A percentile compares a stretch with the other conserved stretches of the same genome.
phyloP scores from a whole-genome alignment of 2,797 vertebrate genomes.

The Hippocampus kuda region DNA sequence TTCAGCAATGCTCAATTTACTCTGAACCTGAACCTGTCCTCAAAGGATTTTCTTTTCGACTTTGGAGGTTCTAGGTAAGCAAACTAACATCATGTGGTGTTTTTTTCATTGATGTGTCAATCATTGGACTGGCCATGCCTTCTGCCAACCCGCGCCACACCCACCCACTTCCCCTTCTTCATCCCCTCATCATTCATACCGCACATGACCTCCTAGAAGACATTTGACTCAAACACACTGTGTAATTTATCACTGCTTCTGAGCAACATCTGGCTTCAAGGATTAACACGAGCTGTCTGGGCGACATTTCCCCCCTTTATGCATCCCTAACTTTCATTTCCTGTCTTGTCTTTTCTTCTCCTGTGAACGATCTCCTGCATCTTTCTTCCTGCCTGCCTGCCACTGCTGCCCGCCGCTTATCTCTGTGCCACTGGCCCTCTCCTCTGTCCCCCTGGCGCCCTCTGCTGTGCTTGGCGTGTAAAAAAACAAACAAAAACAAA shows the following conservation, averaged over 20 bases:
- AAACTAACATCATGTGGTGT: slow-evolving; percentile 16
- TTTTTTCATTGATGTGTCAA: slow-evolving; percentile 32
- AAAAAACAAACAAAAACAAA: slow-evolving; percentile 19
- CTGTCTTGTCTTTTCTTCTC: slow-evolving; percentile 67
- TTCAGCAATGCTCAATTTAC: no score
- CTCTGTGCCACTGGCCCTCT: slow-evolving; percentile 43
- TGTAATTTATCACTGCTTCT: not conserved
- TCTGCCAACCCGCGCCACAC: slow-evolving; percentile 39
- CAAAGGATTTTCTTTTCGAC: not conserved
- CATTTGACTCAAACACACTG: slow-evolving; percentile 16
- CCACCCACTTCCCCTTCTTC: slow-evolving; percentile 21
- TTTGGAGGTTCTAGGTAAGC: not conserved
- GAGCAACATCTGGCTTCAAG: slow-evolving; percentile 20
- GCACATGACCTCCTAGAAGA: slow-evolving; percentile 19
- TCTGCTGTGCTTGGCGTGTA: slow-evolving; percentile 69
- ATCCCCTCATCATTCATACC: slow-evolving; percentile 34
- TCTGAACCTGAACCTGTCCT: not conserved
- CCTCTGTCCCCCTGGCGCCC: slow-evolving; percentile 69
- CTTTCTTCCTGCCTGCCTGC: slow-evolving; percentile 57
- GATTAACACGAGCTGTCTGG: slow-evolving; percentile 46
- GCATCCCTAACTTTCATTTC: slow-evolving; percentile 73
- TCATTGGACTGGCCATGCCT: slow-evolving; percentile 37
- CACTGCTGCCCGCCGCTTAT: slow-evolving; percentile 59
- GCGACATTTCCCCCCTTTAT: slow-evolving; percentile 64
- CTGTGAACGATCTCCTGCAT: slow-evolving; percentile 48